A percentile compares a stretch with the other conserved stretches of the same genome.
Evolutionary conservation across 37 sponge, comb jelly and placozoan species (phyloP).

Genomic region (Oopsacas minuta): DNA sequence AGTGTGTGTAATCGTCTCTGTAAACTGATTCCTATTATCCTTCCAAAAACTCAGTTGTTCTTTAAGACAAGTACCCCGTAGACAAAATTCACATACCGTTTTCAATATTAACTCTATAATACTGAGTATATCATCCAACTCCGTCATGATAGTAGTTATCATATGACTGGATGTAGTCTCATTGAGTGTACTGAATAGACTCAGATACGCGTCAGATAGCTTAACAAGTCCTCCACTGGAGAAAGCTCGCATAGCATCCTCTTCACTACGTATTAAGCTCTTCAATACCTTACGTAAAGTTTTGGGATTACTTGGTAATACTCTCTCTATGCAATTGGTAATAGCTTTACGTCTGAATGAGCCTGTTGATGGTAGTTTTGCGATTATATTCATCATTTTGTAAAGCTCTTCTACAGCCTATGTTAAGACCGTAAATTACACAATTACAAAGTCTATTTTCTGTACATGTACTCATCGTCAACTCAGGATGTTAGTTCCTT

Average conservation of each 20-base stretch:
- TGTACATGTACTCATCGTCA: too few relatives aligned
- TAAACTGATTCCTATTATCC: not conserved
- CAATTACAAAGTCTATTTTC: too few relatives aligned
- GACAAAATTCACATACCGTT: not conserved
- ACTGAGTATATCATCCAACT: not conserved
- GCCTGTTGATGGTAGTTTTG: not conserved
- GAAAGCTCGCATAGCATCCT: not conserved
- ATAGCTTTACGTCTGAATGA: not conserved
- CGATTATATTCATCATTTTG: slow-evolving; percentile 8
- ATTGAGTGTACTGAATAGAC: not conserved
- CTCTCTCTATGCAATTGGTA: not conserved
- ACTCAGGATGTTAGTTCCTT: too few relatives aligned
- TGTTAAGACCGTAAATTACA: too few relatives aligned
- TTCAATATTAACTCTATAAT: not conserved
- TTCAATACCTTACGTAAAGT: not conserved
- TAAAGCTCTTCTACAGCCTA: not conserved
- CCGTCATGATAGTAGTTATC: not conserved
- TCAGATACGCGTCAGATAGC: not conserved
- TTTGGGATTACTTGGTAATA: not conserved
- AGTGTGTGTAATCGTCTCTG: not conserved
- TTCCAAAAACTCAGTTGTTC: not conserved
- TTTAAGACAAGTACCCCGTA: not conserved
- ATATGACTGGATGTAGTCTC: not conserved
- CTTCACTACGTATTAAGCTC: not conserved
- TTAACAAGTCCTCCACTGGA: not conserved